Evolutionary conservation across 2,113 vertebrate species (phyloP), one percentile per base, ranked within the genome.

Genomic region (Rhipidura dahli): DNA sequence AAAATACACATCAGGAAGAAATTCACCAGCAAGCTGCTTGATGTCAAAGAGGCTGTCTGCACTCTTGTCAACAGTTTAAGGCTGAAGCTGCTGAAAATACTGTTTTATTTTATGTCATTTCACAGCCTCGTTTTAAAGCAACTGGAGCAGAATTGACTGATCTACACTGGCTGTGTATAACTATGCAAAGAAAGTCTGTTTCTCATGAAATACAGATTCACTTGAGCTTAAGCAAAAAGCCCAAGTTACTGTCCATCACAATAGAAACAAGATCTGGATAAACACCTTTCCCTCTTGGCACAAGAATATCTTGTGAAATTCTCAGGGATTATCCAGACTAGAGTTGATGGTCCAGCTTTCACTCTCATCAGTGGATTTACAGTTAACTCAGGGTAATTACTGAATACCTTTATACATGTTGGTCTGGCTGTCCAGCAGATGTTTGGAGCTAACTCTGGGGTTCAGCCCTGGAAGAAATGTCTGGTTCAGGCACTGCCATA

Each of bases 11-110:
- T 45, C 11, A 40, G 64, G 77, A 87, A 89, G 51, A 82, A 72
- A 88, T 42, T 47, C 31, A 70, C 27, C 51, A 45, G 35, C 53
- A 37, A 83, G 54, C 39, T 86, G 20, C 47, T 79, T 66, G 33
- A 59, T 88, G 72, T 83, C 60, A 44, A 63, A 95, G 71, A 91
- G 92, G 22, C 63, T 85, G 63, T 95, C 64, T 93, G 50, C 71
- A 66, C 87, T 90, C 54, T 94, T 94, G 79, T 66, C 84, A 93
- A 53, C 63, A 59, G 71, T 90, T 85, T 63, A 78, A 90, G 47
- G 63, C 54, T 90, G 75, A 95, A 90, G 64, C 20, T 81, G 75
- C 90, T 93, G 83, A 96, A 92, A 96, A 91, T 89, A 75, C 47
- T 60, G 28, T 16, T 86, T 77, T 1, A 1, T 79, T 94, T 94